Evolutionary conservation across 2,113 vertebrate genomes (phyloP).

Genomic region (Odocoileus virginianus): DNA sequence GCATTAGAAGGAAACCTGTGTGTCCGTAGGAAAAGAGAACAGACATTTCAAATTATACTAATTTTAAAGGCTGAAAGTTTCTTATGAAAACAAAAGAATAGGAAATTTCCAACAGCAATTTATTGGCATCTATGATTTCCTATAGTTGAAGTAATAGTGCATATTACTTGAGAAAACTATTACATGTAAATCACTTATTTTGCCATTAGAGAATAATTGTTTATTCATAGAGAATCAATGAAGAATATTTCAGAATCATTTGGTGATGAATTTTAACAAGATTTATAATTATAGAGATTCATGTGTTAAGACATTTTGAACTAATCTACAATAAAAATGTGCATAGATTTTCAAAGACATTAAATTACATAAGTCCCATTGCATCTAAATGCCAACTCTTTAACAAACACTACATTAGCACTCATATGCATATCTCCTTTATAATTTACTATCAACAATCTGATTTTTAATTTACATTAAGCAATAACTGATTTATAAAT

Average conservation of each 20-base stretch:
- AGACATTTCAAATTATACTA: neutral
- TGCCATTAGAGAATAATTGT: neutral
- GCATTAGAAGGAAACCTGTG: neutral
- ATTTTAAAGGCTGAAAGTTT: neutral
- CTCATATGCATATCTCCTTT: neutral
- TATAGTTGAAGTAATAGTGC: neutral
- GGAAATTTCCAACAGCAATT: neutral
- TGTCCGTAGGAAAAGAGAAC: neutral
- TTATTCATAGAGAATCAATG: neutral
- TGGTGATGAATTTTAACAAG: constrained; percentile 21
- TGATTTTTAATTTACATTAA: constrained; percentile 15
- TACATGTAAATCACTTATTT: neutral
- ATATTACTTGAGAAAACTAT: neutral
- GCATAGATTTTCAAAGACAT: neutral
- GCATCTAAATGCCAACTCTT: neutral
- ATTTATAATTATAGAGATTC: constrained; percentile 12
- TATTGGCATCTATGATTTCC: neutral
- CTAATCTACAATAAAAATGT: neutral
- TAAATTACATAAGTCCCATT: neutral
- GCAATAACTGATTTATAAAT: neutral
- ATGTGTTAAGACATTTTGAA: neutral
- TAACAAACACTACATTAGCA: neutral
- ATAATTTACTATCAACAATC: neutral
- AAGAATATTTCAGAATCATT: neutral
- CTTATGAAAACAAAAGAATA: neutral